These are phyloP conservation scores for Neocrepidodera transversa DNA, from an alignment of 2,888 invertebrate species.

Conservation along the genomic window DNA sequence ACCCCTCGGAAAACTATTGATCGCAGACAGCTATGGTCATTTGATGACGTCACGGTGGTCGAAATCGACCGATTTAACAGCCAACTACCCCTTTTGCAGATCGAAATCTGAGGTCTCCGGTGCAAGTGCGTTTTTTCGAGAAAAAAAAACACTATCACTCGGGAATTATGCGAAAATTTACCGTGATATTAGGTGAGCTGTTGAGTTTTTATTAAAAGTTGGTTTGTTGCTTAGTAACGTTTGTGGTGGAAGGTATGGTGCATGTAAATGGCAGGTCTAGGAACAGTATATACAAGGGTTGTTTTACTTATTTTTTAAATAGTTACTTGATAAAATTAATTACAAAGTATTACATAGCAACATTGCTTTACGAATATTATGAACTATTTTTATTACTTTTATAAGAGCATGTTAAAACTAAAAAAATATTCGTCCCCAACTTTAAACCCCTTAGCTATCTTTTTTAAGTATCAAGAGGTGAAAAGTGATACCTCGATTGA, in stretches of 20 bases:
- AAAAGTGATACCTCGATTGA: too few relatives aligned
- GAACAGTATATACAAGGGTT: neutral
- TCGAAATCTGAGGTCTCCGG: conserved; percentile 41
- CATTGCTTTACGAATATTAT: too few relatives aligned
- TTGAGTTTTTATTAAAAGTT: conserved; percentile 26
- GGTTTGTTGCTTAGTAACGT: conserved; percentile 34
- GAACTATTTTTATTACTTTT: too few relatives aligned
- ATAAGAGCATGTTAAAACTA: too few relatives aligned
- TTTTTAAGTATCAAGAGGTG: too few relatives aligned
- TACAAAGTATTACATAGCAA: too few relatives aligned
- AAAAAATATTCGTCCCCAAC: too few relatives aligned
- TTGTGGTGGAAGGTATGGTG: conserved; percentile 27
- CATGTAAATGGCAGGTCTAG: conserved; percentile 7
- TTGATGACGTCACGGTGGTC: conserved; percentile 59
- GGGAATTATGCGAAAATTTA: conserved; percentile 15
- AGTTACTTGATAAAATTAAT: neutral
- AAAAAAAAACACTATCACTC: conserved; percentile 23
- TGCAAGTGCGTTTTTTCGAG: conserved; percentile 27
- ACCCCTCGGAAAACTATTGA: conserved; percentile 57
- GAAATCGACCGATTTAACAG: conserved; percentile 51
- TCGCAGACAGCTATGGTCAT: conserved; percentile 54
- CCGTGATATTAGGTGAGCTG: conserved; percentile 12
- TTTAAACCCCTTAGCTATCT: too few relatives aligned
- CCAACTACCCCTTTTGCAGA: conserved; percentile 43
- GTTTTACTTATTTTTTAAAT: neutral